Evolutionary conservation across 2,888 invertebrate species (phyloP).

Genomic region (Archips xylosteana): DNA sequence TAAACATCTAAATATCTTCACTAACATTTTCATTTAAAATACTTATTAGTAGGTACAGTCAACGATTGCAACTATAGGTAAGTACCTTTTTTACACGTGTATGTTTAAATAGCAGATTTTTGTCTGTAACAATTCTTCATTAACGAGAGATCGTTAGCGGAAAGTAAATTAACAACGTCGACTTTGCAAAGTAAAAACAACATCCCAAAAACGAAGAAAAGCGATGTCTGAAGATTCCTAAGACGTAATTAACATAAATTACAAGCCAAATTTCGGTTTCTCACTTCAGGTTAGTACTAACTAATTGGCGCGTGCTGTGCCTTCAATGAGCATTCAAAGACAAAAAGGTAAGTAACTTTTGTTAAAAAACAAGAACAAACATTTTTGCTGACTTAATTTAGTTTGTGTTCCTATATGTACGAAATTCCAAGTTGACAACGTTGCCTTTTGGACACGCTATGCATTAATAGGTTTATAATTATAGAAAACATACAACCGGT

Average conservation of each 20-base stretch:
- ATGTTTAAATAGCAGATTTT: background rate
- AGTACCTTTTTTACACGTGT: background rate
- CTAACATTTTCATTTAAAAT: too few relatives aligned
- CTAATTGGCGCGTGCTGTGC: slow-evolving; percentile 21
- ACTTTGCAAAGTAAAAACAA: background rate
- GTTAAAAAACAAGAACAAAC: background rate
- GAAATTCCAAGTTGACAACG: too few relatives aligned
- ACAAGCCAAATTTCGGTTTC: slow-evolving; percentile 8
- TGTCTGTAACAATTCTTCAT: background rate
- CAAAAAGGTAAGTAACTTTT: background rate
- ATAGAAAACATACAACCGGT: too few relatives aligned
- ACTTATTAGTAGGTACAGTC: too few relatives aligned
- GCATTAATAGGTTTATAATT: too few relatives aligned
- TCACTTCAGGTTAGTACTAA: slow-evolving; percentile 10
- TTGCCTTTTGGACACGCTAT: too few relatives aligned
- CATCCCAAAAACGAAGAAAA: slow-evolving; percentile 2
- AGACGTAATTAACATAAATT: slow-evolving; percentile 19
- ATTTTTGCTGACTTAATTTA: too few relatives aligned
- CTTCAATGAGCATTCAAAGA: slow-evolving; percentile 13
- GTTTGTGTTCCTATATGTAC: too few relatives aligned
- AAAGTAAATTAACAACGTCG: background rate
- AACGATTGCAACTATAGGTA: too few relatives aligned
- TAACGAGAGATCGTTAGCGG: background rate
- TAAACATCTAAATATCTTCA: too few relatives aligned
- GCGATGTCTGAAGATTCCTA: background rate